Conservation (phyloP, 2,113 vertebrate species). For the Gymnocephalus cernua region DNA sequence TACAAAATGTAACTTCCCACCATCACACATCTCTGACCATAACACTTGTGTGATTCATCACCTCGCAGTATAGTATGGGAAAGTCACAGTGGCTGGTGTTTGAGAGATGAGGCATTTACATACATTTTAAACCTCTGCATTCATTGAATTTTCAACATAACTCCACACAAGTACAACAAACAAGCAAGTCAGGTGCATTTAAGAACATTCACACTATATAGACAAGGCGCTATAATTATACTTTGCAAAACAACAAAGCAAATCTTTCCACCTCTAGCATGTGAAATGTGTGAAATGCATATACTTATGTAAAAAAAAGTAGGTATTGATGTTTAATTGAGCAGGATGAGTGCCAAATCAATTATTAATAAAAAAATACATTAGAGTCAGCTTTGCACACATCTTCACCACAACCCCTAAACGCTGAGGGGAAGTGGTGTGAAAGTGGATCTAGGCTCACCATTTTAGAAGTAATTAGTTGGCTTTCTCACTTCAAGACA, state of each 20-base stretch:
- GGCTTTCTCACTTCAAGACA: slow-evolving; percentile 36
- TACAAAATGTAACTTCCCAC: neutral
- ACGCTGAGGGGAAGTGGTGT: slow-evolving; percentile 44
- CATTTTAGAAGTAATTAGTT: slow-evolving; percentile 13
- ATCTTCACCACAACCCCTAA: slow-evolving; percentile 23
- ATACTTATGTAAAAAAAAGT: neutral
- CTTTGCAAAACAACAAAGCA: neutral
- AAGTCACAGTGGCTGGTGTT: neutral
- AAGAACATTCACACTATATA: neutral
- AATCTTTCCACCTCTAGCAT: neutral
- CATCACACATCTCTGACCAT: neutral
- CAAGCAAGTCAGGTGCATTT: neutral
- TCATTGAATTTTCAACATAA: neutral
- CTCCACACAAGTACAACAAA: neutral
- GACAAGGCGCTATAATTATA: neutral
- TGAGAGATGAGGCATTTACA: neutral
- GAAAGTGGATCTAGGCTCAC: slow-evolving; percentile 36
- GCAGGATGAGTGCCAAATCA: neutral
- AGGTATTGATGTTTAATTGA: neutral
- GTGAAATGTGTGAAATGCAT: neutral
- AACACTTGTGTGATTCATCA: neutral
- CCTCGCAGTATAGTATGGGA: neutral
- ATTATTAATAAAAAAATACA: neutral
- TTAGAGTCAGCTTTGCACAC: neutral
- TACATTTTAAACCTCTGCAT: neutral